A percentile compares a stretch with the other conserved stretches of the same genome.
These are phyloP conservation scores for Iguana delicatissima DNA, from an alignment of 2,797 vertebrate species.

Conservation along the genomic window DNA sequence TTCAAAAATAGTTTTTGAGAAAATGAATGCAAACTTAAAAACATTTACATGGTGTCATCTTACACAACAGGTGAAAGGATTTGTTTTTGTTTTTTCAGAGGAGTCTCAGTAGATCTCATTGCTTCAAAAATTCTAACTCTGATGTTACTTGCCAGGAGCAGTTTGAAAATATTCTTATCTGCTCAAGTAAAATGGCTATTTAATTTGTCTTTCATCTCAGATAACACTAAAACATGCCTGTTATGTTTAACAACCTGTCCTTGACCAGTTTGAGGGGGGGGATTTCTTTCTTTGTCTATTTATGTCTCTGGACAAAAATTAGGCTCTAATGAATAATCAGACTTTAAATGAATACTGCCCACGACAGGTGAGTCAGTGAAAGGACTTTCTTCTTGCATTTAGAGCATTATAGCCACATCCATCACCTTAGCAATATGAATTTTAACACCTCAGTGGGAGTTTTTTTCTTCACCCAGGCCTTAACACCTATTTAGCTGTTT, in stretches of 20 bases:
- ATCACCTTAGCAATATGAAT: background rate
- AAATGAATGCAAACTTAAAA: background rate
- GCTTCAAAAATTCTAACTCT: slow-evolving; percentile 11
- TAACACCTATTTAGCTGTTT: background rate
- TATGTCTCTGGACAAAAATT: slow-evolving; percentile 13
- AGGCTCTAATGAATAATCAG: slow-evolving; percentile 22
- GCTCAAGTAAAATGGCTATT: background rate
- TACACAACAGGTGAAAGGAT: background rate
- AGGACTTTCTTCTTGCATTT: slow-evolving; percentile 22
- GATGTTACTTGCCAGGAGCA: slow-evolving; percentile 15
- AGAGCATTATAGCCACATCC: slow-evolving; percentile 8
- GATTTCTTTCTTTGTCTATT: slow-evolving; percentile 1
- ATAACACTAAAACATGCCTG: background rate
- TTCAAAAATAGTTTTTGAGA: background rate
- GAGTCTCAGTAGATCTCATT: background rate
- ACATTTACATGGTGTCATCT: background rate
- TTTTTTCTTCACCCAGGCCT: background rate
- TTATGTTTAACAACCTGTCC: background rate
- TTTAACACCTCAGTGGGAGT: background rate
- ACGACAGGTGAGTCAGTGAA: slow-evolving; percentile 46
- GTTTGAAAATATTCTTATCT: slow-evolving; percentile 27
- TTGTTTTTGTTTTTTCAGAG: background rate
- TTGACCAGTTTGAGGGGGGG: background rate
- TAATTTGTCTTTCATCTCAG: slow-evolving; percentile 37
- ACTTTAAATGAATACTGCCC: slow-evolving; percentile 14